Conservation (phyloP, 2,888 invertebrate genomes). For the Vandiemenella viatica region DNA sequence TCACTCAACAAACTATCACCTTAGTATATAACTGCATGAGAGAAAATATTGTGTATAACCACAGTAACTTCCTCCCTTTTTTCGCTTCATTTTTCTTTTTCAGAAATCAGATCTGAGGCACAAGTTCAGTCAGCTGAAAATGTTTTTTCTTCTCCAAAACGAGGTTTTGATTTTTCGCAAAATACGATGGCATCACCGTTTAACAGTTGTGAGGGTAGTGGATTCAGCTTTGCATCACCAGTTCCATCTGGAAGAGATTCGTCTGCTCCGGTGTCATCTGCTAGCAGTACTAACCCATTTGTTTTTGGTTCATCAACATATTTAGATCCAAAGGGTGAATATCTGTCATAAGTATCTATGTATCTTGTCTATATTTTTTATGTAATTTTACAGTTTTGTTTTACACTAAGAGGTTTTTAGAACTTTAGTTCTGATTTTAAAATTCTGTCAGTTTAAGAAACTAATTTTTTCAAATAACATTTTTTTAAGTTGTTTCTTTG, state of each 20-base stretch:
- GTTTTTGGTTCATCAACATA: constrained; percentile 26
- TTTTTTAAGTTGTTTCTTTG: too few relatives aligned
- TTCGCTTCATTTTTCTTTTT: not conserved
- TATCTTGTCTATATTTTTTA: too few relatives aligned
- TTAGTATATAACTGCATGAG: too few relatives aligned
- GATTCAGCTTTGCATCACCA: constrained; percentile 15
- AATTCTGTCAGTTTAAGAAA: too few relatives aligned
- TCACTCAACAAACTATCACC: too few relatives aligned
- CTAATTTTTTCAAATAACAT: too few relatives aligned
- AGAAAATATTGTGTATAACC: too few relatives aligned
- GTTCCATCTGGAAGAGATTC: constrained; percentile 6
- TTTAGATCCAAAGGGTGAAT: constrained; percentile 15
- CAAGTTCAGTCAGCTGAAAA: constrained; percentile 18
- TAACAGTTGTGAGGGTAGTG: constrained; percentile 1
- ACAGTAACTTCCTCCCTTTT: too few relatives aligned
- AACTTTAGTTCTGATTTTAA: too few relatives aligned
- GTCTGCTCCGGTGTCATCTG: constrained; percentile 8
- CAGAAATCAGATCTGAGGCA: constrained; percentile 8
- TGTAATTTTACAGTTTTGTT: too few relatives aligned
- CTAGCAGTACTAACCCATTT: constrained; percentile 27
- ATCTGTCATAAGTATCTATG: too few relatives aligned
- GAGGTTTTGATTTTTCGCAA: constrained; percentile 43
- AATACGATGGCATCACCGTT: constrained; percentile 9
- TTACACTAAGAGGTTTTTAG: too few relatives aligned
- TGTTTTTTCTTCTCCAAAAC: constrained; percentile 21